Evolutionary conservation across 1,140 invertebrate species (phyloP).

Genomic region (Sarcophaga peregrina): DNA sequence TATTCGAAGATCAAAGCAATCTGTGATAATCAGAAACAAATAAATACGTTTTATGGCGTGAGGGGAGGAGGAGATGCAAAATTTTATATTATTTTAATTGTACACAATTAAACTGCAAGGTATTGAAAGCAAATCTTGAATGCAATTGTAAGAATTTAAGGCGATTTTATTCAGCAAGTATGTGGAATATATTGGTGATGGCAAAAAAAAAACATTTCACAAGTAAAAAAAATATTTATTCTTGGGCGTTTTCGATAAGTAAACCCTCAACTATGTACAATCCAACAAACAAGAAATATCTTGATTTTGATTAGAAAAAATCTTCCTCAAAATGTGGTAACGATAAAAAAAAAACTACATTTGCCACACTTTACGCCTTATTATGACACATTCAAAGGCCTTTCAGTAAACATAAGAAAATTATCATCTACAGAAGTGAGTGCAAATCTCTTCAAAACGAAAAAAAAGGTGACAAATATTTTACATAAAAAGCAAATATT

Average conservation of each 20-base stretch:
- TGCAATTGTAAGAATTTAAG: background rate
- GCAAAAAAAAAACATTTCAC: too few species aligned
- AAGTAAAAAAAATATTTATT: too few species aligned
- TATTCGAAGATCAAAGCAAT: background rate
- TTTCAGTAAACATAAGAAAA: constrained; percentile 34
- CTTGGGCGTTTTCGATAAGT: too few species aligned
- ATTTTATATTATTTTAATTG: background rate
- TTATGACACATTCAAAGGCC: constrained; percentile 38
- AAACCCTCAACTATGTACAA: too few species aligned
- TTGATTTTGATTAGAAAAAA: background rate
- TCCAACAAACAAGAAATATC: too few species aligned
- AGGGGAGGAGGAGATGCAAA: background rate
- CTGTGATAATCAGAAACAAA: background rate
- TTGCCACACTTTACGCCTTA: constrained; percentile 31
- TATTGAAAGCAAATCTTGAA: background rate
- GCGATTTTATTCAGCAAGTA: background rate
- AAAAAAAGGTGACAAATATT: constrained; percentile 30
- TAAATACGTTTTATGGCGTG: background rate
- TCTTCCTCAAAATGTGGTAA: background rate
- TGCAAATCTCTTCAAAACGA: constrained; percentile 23
- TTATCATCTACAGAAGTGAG: constrained; percentile 16
- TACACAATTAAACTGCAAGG: background rate
- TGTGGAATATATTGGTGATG: too few species aligned
- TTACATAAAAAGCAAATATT: too few species aligned
- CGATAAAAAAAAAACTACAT: background rate